Percentiles rank a stretch among this genome's conserved stretches.
These are phyloP conservation scores for Myrmecobius fasciatus DNA, from an alignment of 2,113 vertebrate species.

Conservation along the genomic window DNA sequence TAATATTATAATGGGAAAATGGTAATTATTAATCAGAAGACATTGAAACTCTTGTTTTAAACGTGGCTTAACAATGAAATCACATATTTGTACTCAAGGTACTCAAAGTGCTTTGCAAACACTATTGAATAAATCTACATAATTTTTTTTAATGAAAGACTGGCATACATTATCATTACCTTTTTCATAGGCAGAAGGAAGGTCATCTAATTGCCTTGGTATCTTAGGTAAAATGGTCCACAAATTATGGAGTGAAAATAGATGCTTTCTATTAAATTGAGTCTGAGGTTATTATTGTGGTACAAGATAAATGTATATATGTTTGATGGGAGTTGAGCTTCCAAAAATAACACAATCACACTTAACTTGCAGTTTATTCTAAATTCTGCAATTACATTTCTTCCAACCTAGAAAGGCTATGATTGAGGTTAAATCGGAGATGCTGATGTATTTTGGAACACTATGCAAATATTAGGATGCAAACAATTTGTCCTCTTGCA, in stretches of 20 bases:
- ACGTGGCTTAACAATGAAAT: neutral
- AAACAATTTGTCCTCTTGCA: slow-evolving; percentile 15
- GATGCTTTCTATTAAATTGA: slow-evolving; percentile 4
- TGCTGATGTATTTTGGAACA: slow-evolving; percentile 11
- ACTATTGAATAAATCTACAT: neutral
- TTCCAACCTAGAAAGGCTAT: slow-evolving; percentile 29
- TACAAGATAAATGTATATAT: neutral
- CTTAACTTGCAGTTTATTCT: slow-evolving; percentile 12
- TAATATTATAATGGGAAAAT: neutral
- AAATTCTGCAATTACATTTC: slow-evolving; percentile 5
- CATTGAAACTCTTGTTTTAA: neutral
- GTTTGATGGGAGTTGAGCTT: neutral
- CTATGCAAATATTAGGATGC: slow-evolving; percentile 4
- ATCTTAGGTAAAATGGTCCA: neutral
- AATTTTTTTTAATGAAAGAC: slow-evolving; percentile 15
- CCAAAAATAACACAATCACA: slow-evolving; percentile 10
- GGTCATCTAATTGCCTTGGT: neutral
- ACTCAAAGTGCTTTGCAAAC: slow-evolving; percentile 52
- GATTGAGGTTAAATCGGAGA: slow-evolving; percentile 30
- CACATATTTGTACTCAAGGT: neutral
- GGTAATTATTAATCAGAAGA: neutral
- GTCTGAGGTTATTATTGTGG: neutral
- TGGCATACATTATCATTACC: neutral
- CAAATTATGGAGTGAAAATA: slow-evolving; percentile 17
- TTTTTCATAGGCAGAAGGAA: neutral